Conservation (phyloP, 1,140 invertebrate genomes). For the Drosophila biarmipes region DNA sequence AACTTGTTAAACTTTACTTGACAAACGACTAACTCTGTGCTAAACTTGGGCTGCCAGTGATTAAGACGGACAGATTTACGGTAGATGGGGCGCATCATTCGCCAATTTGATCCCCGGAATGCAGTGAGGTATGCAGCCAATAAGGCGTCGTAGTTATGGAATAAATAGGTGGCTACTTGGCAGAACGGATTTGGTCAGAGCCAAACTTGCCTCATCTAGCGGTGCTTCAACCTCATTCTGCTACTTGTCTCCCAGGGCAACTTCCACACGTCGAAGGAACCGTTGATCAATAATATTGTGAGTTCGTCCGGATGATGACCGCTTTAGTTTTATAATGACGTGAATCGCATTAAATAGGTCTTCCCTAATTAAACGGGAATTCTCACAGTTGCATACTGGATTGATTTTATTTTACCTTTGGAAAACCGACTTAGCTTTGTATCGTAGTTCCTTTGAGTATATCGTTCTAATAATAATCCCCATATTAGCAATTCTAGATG, state of each 20-base stretch:
- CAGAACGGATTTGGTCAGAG: constrained; percentile 21
- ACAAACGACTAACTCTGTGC: constrained; percentile 29
- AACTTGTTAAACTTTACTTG: constrained; percentile 48
- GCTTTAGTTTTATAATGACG: constrained; percentile 1
- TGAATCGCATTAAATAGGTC: constrained; percentile 19
- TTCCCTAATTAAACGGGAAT: not conserved
- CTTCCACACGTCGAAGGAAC: constrained; percentile 6
- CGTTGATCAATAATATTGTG: constrained; percentile 23
- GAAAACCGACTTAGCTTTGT: no score
- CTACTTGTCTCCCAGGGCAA: constrained; percentile 17
- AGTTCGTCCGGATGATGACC: constrained; percentile 3
- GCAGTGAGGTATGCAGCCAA: constrained; percentile 29
- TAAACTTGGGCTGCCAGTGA: constrained; percentile 30
- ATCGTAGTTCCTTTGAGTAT: no score
- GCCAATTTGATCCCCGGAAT: constrained; percentile 34
- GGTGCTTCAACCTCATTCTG: constrained; percentile 35
- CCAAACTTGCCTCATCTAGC: constrained; percentile 33
- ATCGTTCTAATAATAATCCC: not conserved
- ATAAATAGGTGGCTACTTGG: constrained; percentile 8
- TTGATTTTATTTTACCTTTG: no score
- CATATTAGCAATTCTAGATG: constrained; percentile 11
- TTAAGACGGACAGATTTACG: constrained; percentile 29
- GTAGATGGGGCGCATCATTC: constrained; percentile 33
- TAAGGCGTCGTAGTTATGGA: constrained; percentile 22
- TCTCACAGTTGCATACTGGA: no score